Evolutionary conservation across 2,888 invertebrate genomes (phyloP), one percentile per base, ranked within the genome.

Genomic region (Orchestes rusci): DNA sequence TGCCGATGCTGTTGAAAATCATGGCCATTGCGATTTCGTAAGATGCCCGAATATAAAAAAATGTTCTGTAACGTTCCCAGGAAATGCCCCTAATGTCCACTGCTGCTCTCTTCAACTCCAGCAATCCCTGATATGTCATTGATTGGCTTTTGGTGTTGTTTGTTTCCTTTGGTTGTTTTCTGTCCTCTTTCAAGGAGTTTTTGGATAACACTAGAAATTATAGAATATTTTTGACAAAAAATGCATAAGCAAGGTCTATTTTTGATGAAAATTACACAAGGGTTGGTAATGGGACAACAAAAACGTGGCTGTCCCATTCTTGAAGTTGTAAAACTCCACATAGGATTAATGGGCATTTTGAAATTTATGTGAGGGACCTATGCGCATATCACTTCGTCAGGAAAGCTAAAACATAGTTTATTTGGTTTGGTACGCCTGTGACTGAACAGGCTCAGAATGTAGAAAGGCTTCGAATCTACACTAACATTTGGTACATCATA

Each of bases 31-130:
- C 38, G 3, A 50, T 32, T n/a, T 55, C 55, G 10, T 43, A 49
- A 10, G 29, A 32, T 5, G 34, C 39, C 44, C 51, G 53, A 16
- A 53, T 47, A 2, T 49, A 31, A 16, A 55, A 52, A 13, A 52
- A 16, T 8, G 35, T 43, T 45, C 49, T 39, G 35, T 53, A 53
- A 15, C 42, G 42, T 12, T 43, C 17, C 49, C 48, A 49, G 3
- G 46, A 35, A 8, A 55, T 42, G n/a, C 35, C 39, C 45, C 47
- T 52, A 20, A 54, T 34, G 28, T 52, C 48, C 5, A 27, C 12
- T 7, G 23, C 20, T 1, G 47, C 49, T 18, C 27, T 33, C 42
- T 47, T 44, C 16, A 54, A 10, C 37, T 49, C 47, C 13, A 35
- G 7, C 4, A 40, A 1, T 8, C 37, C 40, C 34, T 29, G 44